phyloP scores from a whole-genome alignment of 2,113 vertebrate species.

The Accipiter cooperii region DNA sequence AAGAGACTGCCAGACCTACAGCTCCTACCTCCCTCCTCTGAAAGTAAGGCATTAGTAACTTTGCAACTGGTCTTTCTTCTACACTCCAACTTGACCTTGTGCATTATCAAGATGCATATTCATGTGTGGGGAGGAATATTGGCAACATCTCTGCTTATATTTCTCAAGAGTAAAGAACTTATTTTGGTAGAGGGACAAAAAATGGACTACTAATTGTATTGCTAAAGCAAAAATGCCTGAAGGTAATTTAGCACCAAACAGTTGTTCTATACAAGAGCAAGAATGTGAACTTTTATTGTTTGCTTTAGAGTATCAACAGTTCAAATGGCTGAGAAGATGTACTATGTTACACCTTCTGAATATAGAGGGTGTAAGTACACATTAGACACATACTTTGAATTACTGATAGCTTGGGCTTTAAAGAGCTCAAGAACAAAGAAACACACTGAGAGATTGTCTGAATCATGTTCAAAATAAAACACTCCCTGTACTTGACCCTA shows the following conservation, averaged over 20 bases:
- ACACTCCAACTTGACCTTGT: neutral
- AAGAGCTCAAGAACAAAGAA: constrained; percentile 13
- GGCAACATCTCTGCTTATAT: neutral
- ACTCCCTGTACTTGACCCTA: constrained; percentile 2
- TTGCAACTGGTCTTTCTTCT: neutral
- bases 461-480: constrained; percentile 30
- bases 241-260: neutral
- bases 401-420: neutral
- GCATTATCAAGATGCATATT: neutral
- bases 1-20: neutral
- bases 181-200: neutral
- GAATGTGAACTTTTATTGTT: constrained; percentile 6
- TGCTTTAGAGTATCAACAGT: neutral
- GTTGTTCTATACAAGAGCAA: neutral
- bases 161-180: neutral
- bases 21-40: neutral
- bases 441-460: neutral
- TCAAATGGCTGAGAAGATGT: constrained; percentile 8
- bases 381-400: constrained; percentile 23
- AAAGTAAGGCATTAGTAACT: neutral
- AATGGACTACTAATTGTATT: neutral
- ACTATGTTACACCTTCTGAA: neutral
- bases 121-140: neutral
- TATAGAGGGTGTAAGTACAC: neutral
- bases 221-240: neutral